Base-by-base conservation (phyloP, 2,888 invertebrate genomes). In the Azorinus chamasolen region DNA sequence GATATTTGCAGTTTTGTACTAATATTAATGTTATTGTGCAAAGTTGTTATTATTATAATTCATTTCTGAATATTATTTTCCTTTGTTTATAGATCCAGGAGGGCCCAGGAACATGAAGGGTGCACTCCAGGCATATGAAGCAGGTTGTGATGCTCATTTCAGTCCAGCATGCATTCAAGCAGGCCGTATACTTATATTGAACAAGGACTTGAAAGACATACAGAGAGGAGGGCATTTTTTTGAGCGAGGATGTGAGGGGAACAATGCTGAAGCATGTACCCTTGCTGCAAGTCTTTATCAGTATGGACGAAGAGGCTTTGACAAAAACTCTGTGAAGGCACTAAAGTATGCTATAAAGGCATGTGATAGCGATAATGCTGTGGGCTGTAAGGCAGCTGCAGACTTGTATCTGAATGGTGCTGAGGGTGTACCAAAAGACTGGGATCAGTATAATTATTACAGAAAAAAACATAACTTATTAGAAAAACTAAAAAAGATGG, bases 341-440 rank as follows among this genome's bases (percentile, higher is more conserved):
- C 96, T 97, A 91, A 94, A 95, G 43, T 96, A 95, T 88, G 96
- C 97, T 0, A 93, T 95, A 69, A 96, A 95, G 92, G 97, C 96
- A 0, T 99, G 99, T 92, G 96, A 97, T 77, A 93, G 96, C 0
- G 96, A 96, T 22, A 96, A 83, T 27, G 27, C 97, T 91, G 96
- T 96, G 90, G 96, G 97, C 0, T 99, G 99, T 94, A 96, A 96
- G 0, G 98, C 98, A 94, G 94, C 98, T 0, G 69, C 69, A 2
- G 5, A 12, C 4, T 24, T 64, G 1, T 73, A 65, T 46, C 46
- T 24, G 24, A 18, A 58, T 8, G 78, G 72, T 32, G 27, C 50
- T 57, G n/a, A 46, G 24, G 73, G 66, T 18, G 66, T 61, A 2
- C 16, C 39, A 20, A 41, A 32, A 27, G 41, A 66, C 62, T 50